Evolutionary conservation across 2,113 vertebrate species (phyloP).

Genomic region (Crotalus viridis): DNA sequence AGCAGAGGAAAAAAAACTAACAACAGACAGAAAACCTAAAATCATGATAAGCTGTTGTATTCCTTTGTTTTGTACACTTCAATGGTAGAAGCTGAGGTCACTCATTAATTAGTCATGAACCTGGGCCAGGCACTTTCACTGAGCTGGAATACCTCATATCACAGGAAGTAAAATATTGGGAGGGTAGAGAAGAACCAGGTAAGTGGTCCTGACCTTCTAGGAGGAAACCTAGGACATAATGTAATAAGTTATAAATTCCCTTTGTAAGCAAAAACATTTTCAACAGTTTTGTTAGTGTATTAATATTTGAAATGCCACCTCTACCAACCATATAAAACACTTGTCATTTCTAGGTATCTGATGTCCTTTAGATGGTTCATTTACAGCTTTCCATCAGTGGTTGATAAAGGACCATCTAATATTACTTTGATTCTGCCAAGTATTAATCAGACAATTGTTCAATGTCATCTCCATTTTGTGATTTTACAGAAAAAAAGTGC

Average conservation of each 20-base stretch:
- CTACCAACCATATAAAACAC: background rate
- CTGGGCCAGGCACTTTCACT: background rate
- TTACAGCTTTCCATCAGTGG: slow-evolving; percentile 9
- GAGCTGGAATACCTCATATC: background rate
- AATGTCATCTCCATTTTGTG: background rate
- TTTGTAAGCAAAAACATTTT: background rate
- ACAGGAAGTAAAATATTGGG: background rate
- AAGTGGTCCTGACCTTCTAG: background rate
- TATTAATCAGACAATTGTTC: background rate
- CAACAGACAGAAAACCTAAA: no score
- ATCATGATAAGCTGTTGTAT: no score
- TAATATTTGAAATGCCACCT: background rate
- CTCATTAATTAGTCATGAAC: background rate
- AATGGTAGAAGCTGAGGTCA: background rate
- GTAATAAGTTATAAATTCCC: background rate
- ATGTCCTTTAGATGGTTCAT: background rate
- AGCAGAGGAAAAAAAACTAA: background rate
- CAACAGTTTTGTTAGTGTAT: background rate
- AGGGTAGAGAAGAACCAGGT: background rate
- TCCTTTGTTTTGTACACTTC: background rate
- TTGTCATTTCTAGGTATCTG: background rate
- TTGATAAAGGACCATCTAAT: slow-evolving; percentile 8
- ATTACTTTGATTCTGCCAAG: background rate
- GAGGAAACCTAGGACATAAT: background rate
- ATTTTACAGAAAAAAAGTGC: background rate